Conservation (phyloP, 2,888 invertebrate genomes). For the Brenthis daphne region DNA sequence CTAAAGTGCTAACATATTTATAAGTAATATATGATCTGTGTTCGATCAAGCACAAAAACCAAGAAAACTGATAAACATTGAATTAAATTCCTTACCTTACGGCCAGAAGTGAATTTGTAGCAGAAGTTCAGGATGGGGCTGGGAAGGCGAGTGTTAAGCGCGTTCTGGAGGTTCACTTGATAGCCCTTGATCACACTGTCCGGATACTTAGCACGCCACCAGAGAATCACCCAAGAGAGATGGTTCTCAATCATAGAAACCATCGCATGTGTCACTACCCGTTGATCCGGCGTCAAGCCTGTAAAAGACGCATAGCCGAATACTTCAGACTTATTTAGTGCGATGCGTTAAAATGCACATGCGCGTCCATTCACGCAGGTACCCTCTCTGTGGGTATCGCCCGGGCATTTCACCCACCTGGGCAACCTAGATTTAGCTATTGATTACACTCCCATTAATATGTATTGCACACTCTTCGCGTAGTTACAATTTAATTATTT, state of each 20-base stretch:
- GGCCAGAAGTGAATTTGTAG: constrained; percentile 93
- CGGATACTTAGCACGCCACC: constrained; percentile 97
- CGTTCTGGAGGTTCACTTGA: constrained; percentile 94
- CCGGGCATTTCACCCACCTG: constrained; percentile 35
- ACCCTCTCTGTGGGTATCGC: constrained; percentile 38
- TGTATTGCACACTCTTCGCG: too few relatives aligned
- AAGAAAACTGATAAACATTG: background rate
- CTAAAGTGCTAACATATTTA: too few relatives aligned
- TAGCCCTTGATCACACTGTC: constrained; percentile 94
- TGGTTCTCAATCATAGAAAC: constrained; percentile 97
- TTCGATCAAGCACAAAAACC: too few relatives aligned
- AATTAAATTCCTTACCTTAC: constrained; percentile 84
- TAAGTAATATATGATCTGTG: too few relatives aligned
- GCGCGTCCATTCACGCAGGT: constrained; percentile 48
- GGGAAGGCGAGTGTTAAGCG: constrained; percentile 93
- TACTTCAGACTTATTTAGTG: constrained; percentile 33
- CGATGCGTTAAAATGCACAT: constrained; percentile 55
- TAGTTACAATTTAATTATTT: too few relatives aligned
- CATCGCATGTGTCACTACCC: constrained; percentile 94
- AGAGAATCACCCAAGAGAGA: constrained; percentile 93
- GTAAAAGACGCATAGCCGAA: constrained; percentile 47
- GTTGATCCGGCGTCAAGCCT: constrained; percentile 91
- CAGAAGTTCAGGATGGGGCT: constrained; percentile 93
- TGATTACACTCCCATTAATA: background rate
- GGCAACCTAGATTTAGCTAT: constrained; percentile 26